These are phyloP conservation scores for Choreutis nemorana DNA, from an alignment of 2,888 invertebrate genomes.

Conservation along the genomic window DNA sequence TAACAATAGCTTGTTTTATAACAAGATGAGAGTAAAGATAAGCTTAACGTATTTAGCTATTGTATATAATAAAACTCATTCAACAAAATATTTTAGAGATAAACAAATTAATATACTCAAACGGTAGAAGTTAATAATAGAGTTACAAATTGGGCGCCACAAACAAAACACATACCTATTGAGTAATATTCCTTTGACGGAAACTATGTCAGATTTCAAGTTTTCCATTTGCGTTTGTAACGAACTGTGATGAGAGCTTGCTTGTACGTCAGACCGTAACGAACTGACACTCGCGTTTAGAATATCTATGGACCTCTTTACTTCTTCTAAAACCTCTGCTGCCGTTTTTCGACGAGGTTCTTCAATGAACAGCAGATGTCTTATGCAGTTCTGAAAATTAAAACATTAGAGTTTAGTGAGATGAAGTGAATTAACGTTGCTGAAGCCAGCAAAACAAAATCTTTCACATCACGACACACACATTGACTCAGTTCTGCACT, in stretches of 20 bases:
- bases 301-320: constrained; percentile 73
- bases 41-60: too few species aligned
- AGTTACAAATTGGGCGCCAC: too few species aligned
- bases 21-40: too few species aligned
- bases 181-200: constrained; percentile 76
- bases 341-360: constrained; percentile 69
- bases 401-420: too few species aligned
- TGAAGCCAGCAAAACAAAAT: too few species aligned
- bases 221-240: constrained; percentile 69
- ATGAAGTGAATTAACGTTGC: neutral
- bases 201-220: constrained; percentile 73
- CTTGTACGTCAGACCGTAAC: constrained; percentile 72
- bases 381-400: constrained; percentile 37
- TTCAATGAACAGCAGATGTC: constrained; percentile 69
- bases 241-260: constrained; percentile 48
- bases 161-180: constrained; percentile 75
- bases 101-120: too few species aligned
- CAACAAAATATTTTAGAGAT: too few species aligned
- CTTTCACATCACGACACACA: too few species aligned
- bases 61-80: too few species aligned
- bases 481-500: too few species aligned
- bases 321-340: constrained; percentile 71
- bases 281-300: constrained; percentile 71
- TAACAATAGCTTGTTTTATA: too few species aligned
- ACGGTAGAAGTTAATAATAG: too few species aligned